A percentile compares a stretch with the other conserved stretches of the same genome.
These are phyloP conservation scores for Aphodius sticticus DNA, from an alignment of 2,888 invertebrate species.

Conservation along the genomic window DNA sequence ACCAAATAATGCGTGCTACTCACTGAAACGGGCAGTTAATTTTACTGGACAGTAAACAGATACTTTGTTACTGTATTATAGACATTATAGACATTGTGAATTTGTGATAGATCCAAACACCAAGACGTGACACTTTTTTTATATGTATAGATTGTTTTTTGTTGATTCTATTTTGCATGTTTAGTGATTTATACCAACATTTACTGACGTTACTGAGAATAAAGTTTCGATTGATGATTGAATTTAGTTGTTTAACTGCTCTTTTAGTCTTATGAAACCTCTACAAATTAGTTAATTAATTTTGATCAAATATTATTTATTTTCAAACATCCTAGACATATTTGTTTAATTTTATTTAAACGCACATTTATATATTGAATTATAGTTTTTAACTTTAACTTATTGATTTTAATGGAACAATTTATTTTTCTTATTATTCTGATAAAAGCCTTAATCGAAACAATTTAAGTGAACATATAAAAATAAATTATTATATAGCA, in stretches of 20 bases:
- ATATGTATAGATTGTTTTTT: slow-evolving; percentile 1
- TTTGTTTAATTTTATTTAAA: too few relatives aligned
- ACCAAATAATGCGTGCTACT: slow-evolving; percentile 9
- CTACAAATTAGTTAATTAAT: too few relatives aligned
- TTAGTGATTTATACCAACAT: neutral
- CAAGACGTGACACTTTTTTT: slow-evolving; percentile 20
- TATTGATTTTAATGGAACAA: too few relatives aligned
- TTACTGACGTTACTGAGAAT: neutral
- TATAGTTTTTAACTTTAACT: too few relatives aligned
- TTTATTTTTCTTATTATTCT: too few relatives aligned
- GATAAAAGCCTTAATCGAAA: too few relatives aligned
- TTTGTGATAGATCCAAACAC: slow-evolving; percentile 22
- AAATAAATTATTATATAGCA: too few relatives aligned
- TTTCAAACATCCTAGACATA: too few relatives aligned
- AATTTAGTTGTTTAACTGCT: neutral
- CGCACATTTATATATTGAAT: too few relatives aligned
- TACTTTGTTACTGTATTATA: neutral
- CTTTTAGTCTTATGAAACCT: neutral
- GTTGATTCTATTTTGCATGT: slow-evolving; percentile 4
- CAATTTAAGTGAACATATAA: too few relatives aligned
- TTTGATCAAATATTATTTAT: too few relatives aligned
- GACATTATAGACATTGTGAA: neutral
- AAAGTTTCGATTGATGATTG: neutral
- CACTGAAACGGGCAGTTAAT: slow-evolving; percentile 12
- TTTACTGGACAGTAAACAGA: slow-evolving; percentile 1